Conservation (phyloP, 2,797 vertebrate species). For the Limnodromus scolopaceus region DNA sequence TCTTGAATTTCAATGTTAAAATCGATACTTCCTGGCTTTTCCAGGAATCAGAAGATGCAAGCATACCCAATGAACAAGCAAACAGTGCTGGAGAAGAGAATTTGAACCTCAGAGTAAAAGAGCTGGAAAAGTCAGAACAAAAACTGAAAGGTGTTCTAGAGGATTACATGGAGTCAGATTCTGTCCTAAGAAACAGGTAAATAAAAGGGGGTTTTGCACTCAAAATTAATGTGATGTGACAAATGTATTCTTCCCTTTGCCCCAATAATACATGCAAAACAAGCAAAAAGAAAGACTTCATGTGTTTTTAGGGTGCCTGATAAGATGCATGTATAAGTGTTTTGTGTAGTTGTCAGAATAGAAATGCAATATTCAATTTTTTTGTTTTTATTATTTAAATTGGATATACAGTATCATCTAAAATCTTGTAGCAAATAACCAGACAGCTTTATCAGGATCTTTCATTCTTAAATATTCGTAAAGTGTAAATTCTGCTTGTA, state of each 20-base stretch:
- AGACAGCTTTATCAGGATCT: background rate
- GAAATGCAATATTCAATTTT: background rate
- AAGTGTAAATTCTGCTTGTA: background rate
- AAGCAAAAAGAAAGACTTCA: background rate
- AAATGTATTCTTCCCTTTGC: background rate
- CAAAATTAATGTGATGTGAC: background rate
- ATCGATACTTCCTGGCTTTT: constrained; percentile 66
- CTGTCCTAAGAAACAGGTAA: constrained; percentile 80
- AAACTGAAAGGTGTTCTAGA: constrained; percentile 42
- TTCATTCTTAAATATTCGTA: background rate
- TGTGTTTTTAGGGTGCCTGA: background rate
- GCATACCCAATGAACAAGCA: background rate
- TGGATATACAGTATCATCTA: background rate
- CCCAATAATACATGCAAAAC: background rate
- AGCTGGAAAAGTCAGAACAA: constrained; percentile 59
- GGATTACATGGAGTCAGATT: constrained; percentile 51
- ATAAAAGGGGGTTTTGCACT: background rate
- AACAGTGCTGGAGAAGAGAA: background rate
- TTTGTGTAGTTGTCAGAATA: background rate
- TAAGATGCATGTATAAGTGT: background rate
- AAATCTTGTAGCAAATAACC: background rate
- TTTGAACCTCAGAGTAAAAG: constrained; percentile 57
- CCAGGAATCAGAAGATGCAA: constrained; percentile 47
- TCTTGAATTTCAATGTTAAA: constrained; percentile 50
- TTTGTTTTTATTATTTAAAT: background rate